Percentiles rank a stretch among this genome's conserved stretches.
phyloP scores from a whole-genome alignment of 2,888 invertebrate species.

The Parapristionchus giblindavisi region DNA sequence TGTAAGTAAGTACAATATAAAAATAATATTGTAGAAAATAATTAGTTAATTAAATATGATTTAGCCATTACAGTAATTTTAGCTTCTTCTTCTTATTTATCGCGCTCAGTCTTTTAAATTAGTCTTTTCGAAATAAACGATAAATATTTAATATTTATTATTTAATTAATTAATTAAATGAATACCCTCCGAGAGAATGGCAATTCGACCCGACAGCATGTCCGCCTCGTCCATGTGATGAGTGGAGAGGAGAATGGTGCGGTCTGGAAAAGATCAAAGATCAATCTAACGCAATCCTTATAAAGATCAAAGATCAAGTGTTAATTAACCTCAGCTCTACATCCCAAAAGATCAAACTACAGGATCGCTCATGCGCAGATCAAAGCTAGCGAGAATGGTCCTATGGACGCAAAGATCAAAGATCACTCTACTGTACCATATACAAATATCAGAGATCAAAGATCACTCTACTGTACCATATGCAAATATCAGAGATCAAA shows the following conservation, averaged over 20 bases:
- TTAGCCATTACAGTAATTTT: no score
- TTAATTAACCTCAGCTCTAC: neutral
- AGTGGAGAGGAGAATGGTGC: constrained; percentile 73
- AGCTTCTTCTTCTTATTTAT: no score
- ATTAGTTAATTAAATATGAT: no score
- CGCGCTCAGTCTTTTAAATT: no score
- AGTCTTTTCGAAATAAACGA: no score
- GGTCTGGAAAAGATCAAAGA: constrained; percentile 44
- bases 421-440: no score
- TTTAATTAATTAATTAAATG: no score
- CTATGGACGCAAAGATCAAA: no score
- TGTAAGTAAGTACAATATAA: constrained; percentile 3
- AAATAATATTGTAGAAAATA: neutral
- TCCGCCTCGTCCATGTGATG: constrained; percentile 75
- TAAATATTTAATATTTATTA: no score
- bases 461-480: neutral
- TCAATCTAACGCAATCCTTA: no score
- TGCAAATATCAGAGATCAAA: constrained; percentile 2
- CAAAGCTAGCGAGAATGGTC: no score
- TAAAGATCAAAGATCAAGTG: constrained; percentile 8
- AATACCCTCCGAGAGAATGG: constrained; percentile 73
- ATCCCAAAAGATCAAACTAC: no score
- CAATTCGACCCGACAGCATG: constrained; percentile 73
- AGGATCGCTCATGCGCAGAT: neutral
- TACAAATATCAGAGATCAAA: neutral